These are phyloP conservation scores for Apantesis nais DNA, from an alignment of 2,888 invertebrate genomes.

Conservation along the genomic window DNA sequence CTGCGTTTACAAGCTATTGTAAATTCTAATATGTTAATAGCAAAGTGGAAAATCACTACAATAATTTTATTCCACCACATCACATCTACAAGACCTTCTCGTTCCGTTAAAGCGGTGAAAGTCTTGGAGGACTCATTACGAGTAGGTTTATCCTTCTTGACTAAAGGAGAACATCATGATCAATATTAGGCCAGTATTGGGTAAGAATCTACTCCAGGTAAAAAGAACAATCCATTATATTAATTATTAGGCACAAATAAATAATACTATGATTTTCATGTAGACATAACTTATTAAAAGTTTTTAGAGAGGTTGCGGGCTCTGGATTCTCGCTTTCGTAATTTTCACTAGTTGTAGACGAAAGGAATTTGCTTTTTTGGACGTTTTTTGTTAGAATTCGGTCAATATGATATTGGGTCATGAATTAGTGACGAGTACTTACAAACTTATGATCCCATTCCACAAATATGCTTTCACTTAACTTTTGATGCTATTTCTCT, in stretches of 20 bases:
- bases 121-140: neutral
- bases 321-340: neutral
- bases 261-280: neutral
- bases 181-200: neutral
- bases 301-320: neutral
- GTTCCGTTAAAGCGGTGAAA: neutral
- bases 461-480: too few species aligned
- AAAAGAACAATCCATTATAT: neutral
- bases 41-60: neutral
- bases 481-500: too few species aligned
- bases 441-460: neutral
- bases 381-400: neutral
- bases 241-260: too few species aligned
- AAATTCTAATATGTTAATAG: neutral
- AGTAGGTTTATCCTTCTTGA: neutral
- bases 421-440: neutral
- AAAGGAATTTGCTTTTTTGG: neutral
- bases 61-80: constrained; percentile 6
- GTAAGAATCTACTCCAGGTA: neutral
- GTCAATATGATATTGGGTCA: neutral
- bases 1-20: neutral
- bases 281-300: neutral
- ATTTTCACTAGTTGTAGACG: neutral
- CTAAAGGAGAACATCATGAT: neutral
- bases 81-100: neutral